Evolutionary conservation across 2,888 invertebrate species (phyloP).

Genomic region (Steinernema scapterisci): DNA sequence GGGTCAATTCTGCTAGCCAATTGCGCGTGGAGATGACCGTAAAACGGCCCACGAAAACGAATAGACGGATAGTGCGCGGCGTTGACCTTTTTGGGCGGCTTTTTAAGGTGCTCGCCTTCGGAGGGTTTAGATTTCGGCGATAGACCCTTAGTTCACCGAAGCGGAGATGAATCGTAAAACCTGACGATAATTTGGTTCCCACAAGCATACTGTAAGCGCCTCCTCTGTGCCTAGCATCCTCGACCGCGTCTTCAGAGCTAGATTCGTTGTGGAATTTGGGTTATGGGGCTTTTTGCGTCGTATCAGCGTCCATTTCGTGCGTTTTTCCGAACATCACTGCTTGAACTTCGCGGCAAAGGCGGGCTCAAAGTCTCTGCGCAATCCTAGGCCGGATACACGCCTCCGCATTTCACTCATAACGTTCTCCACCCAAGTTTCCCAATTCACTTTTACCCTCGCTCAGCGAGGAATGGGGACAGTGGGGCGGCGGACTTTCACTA

Average conservation of each 20-base stretch:
- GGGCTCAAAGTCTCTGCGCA: not conserved
- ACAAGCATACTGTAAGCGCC: not conserved
- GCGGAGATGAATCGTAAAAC: too few relatives aligned
- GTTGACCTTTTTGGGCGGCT: constrained; percentile 10
- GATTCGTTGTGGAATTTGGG: constrained; percentile 26
- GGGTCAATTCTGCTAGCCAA: constrained; percentile 27
- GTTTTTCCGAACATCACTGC: too few relatives aligned
- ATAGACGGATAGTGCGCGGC: not conserved
- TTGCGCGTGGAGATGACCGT: constrained; percentile 23
- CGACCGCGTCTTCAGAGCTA: not conserved
- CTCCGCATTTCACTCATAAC: not conserved
- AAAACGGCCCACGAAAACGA: constrained; percentile 13
- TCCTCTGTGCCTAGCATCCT: not conserved
- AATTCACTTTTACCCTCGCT: not conserved
- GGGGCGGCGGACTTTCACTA: not conserved
- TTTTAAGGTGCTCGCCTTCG: not conserved
- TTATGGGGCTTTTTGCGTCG: constrained; percentile 13
- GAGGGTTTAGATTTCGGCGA: not conserved
- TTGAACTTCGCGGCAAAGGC: not conserved
- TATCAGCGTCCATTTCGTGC: too few relatives aligned
- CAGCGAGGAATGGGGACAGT: not conserved
- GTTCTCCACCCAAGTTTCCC: not conserved
- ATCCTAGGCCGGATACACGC: constrained; percentile 2
- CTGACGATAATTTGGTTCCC: too few relatives aligned
- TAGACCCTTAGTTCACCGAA: not conserved